phyloP scores from a whole-genome alignment of 2,888 invertebrate genomes.

The Pandemis cinnamomeana region DNA sequence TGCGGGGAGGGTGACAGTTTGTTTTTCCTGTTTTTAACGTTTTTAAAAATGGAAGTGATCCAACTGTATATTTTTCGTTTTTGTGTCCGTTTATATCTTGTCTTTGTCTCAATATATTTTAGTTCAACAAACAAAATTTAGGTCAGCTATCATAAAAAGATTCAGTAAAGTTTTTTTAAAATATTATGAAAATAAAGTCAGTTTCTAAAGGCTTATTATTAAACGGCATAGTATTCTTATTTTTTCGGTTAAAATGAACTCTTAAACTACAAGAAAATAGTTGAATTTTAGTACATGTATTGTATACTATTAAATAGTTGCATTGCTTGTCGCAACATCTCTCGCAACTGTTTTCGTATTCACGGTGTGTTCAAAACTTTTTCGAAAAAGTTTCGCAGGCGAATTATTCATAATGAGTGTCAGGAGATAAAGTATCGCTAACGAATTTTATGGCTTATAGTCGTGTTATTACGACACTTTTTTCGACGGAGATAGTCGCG shows the following conservation, averaged over 20 bases:
- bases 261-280: conserved; percentile 41
- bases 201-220: no score
- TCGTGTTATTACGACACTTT: conserved; percentile 69
- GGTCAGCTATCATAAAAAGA: no score
- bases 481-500: conserved; percentile 64
- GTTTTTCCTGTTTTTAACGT: conserved; percentile 24
- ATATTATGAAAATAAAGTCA: no score
- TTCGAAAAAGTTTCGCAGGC: conserved; percentile 73
- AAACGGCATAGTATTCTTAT: no score
- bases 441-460: conserved; percentile 72
- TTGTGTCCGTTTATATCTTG: no score
- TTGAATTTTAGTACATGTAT: no score
- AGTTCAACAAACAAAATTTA: no score
- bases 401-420: conserved; percentile 78
- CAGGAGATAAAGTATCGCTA: conserved; percentile 59
- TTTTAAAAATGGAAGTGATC: not conserved
- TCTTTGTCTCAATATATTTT: no score
- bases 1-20: conserved; percentile 37
- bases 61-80: no score
- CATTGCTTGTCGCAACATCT: conserved; percentile 37
- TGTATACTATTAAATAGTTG: no score
- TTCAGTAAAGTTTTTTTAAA: no score
- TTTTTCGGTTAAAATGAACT: conserved; percentile 49
- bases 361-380: conserved; percentile 73
- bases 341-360: conserved; percentile 69